Conservation (phyloP, 37 sponge, comb jelly and placozoan species). For the Geodia barretti region DNA sequence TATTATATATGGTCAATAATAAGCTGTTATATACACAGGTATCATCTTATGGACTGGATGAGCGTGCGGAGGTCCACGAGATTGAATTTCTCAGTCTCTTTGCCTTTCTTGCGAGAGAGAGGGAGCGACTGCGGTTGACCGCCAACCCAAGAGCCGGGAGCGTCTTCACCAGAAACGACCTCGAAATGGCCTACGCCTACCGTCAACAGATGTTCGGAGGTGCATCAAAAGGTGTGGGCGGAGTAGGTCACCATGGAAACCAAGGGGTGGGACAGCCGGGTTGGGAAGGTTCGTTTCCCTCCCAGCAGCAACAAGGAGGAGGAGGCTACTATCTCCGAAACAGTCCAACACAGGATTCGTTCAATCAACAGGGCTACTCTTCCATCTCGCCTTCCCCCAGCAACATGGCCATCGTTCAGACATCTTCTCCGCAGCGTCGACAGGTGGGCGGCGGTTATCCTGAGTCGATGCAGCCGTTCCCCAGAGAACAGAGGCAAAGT, state of each 20-base stretch:
- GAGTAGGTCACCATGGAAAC: neutral
- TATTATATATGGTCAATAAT: neutral
- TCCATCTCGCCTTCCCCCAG: neutral
- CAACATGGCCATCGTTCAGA: neutral
- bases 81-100: conserved; percentile 74
- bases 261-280: neutral
- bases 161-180: conserved; percentile 55
- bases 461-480: neutral
- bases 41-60: conserved; percentile 57
- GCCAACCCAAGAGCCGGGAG: neutral
- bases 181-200: conserved; percentile 72
- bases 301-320: neutral
- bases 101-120: conserved; percentile 74
- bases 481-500: neutral
- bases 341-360: neutral
- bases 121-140: conserved; percentile 7
- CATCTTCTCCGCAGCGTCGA: neutral
- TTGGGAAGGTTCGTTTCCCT: neutral
- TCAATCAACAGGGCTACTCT: neutral
- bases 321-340: conserved; percentile 1
- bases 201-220: conserved; percentile 31
- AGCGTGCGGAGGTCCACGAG: conserved; percentile 71
- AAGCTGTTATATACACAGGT: conserved; percentile 42
- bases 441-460: neutral
- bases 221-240: too few species aligned